Percentiles rank a stretch among this genome's conserved stretches.
These are phyloP conservation scores for Anguilla pacifica DNA, from an alignment of 2,797 vertebrate genomes.

Conservation along the genomic window DNA sequence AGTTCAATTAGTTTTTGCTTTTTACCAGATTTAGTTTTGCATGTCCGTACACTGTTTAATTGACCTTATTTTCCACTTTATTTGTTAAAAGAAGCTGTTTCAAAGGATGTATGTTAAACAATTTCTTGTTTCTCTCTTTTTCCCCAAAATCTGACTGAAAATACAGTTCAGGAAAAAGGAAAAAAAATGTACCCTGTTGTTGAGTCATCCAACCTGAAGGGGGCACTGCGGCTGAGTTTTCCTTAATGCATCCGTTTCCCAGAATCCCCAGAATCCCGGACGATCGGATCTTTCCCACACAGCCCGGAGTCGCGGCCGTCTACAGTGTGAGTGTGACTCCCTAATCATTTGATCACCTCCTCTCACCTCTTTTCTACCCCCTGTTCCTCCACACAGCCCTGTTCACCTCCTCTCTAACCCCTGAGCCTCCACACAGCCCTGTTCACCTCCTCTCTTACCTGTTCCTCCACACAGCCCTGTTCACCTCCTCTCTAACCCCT, in stretches of 20 bases:
- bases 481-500: background rate
- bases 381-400: background rate
- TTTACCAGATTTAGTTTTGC: no score
- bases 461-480: background rate
- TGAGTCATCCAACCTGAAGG: background rate
- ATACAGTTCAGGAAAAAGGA: background rate
- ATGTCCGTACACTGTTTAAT: no score
- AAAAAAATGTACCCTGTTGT: background rate
- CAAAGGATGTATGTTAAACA: no score
- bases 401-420: background rate
- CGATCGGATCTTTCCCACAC: slow-evolving; percentile 74
- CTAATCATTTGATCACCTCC: slow-evolving; percentile 25
- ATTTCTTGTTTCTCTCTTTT: background rate
- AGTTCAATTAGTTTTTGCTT: no score
- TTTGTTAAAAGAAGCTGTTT: no score
- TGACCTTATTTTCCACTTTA: no score
- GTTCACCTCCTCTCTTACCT: background rate
- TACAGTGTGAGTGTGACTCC: slow-evolving; percentile 73
- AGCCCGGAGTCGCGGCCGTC: slow-evolving; percentile 74
- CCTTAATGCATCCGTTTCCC: slow-evolving; percentile 61
- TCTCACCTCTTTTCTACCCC: background rate
- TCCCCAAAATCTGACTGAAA: background rate
- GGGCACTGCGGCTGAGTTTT: slow-evolving; percentile 51
- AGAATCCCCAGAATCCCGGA: slow-evolving; percentile 76
- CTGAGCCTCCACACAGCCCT: slow-evolving; percentile 2